Base-by-base conservation (phyloP, 37 sponge, comb jelly and placozoan genomes). In the Chondrilla cf. caribensis region DNA sequence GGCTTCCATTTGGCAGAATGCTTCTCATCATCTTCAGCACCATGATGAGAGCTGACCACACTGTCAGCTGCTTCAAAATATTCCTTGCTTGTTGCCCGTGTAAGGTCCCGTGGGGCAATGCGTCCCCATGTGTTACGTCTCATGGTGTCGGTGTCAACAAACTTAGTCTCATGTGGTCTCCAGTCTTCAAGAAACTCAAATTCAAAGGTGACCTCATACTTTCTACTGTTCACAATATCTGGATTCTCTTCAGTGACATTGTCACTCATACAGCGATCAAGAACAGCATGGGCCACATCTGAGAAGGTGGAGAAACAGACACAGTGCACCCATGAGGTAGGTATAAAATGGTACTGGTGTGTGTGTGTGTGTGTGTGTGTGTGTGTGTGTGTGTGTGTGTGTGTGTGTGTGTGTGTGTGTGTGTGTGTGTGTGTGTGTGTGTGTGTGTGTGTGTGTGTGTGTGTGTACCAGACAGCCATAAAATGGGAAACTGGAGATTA, bases 131-230 rank as follows among this genome's bases (percentile, higher is more conserved):
- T 47, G 51, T 6, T 47, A 14, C 6, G 51, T 11, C 51, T 47
- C 9, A 6, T 47, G 51, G 11, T 6, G 51, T 11, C 9, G 51
- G 9, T 11, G 9, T 47, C 11, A 11, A 47, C 6, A 47, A 6
- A 6, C 51, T 11, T 47, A 11, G 51, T 14, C 51, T 14, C 51
- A 6, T 47, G 6, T 11, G 51, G 51, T 60, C 77, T 60, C 39
- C 60, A 88, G 58, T 92, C 92, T 21, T 92, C 92, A 17, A 92
- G 83, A 51, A 92, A 92, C 68, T 92, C 92, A 54, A 83, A 92
- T 55, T 73, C 79, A 68, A 92, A 85, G 24, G 33, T 44, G 3
- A 92, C 82, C 21, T 54, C 31, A 57, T 84, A 90, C 55, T 94
- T 70, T 0, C 32, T 40, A 36, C 78, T 84, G 71, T 94, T 78